These are phyloP conservation scores for Camelus bactrianus DNA, from an alignment of 2,113 vertebrate species.

Conservation along the genomic window DNA sequence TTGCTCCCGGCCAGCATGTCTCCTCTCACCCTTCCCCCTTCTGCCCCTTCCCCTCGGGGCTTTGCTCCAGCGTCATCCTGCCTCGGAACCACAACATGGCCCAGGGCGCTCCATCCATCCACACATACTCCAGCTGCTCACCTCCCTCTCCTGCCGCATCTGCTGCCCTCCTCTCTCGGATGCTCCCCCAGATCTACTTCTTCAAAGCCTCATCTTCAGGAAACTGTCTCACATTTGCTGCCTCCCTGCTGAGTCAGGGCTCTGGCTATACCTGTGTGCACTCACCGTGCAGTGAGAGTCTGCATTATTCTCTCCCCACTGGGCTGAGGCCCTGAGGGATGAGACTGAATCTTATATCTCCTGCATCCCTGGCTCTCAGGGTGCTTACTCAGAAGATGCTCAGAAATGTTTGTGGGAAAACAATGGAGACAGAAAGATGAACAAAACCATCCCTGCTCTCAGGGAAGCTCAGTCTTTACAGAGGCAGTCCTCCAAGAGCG, in stretches of 20 bases:
- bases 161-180: neutral
- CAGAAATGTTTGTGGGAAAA: neutral
- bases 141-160: neutral
- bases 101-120: neutral
- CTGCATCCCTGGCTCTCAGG: neutral
- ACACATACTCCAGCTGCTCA: rapidly evolving
- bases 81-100: neutral
- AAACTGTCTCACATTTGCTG: rapidly evolving
- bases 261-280: neutral
- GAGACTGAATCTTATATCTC: neutral
- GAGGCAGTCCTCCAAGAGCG: neutral
- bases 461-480: neutral
- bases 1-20: rapidly evolving
- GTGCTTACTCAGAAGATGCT: neutral
- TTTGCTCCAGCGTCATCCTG: neutral
- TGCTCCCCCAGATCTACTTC: neutral
- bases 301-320: too few relatives aligned
- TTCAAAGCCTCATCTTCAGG: neutral
- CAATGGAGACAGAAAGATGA: neutral
- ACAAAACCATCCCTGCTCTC: neutral
- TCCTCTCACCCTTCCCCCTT: neutral
- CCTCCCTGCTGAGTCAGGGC: rapidly evolving
- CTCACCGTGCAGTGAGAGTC: rapidly evolving
- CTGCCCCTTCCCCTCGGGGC: neutral
- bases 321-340: neutral